phyloP scores from a whole-genome alignment of 2,797 vertebrate genomes.

The Todus mexicanus region DNA sequence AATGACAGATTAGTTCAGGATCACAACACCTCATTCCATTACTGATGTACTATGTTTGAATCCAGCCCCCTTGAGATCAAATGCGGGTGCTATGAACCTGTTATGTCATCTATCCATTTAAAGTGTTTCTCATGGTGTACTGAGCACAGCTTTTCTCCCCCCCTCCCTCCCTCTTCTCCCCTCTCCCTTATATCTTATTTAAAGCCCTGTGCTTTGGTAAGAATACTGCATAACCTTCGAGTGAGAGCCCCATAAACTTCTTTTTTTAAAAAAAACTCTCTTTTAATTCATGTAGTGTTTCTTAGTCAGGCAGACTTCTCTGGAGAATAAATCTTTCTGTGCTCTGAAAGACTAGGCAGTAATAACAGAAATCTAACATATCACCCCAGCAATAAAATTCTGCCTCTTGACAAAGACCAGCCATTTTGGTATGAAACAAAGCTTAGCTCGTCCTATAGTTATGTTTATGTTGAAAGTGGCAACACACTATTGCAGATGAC shows the following conservation, averaged over 20 bases:
- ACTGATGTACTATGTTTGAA: neutral
- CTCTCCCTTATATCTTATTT: neutral
- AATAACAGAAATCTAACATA: neutral
- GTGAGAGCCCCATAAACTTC: neutral
- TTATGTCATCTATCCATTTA: neutral
- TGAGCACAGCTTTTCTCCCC: neutral
- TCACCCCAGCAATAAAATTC: neutral
- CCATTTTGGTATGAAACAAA: neutral
- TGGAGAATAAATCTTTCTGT: neutral
- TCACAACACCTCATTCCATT: neutral
- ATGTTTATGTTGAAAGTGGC: neutral
- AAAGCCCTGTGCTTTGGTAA: neutral
- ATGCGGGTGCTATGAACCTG: neutral
- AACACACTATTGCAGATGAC: neutral
- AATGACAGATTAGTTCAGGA: neutral
- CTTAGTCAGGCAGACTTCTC: neutral
- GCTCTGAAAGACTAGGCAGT: neutral
- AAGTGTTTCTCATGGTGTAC: neutral
- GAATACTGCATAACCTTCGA: neutral
- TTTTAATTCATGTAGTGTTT: neutral
- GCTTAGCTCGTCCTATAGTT: neutral
- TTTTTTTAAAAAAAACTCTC: neutral
- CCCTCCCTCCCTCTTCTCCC: too few relatives aligned
- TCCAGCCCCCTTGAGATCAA: neutral
- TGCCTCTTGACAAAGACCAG: neutral